Evolutionary conservation across 2,888 invertebrate genomes (phyloP).

Genomic region (Agrotis exclamationis): DNA sequence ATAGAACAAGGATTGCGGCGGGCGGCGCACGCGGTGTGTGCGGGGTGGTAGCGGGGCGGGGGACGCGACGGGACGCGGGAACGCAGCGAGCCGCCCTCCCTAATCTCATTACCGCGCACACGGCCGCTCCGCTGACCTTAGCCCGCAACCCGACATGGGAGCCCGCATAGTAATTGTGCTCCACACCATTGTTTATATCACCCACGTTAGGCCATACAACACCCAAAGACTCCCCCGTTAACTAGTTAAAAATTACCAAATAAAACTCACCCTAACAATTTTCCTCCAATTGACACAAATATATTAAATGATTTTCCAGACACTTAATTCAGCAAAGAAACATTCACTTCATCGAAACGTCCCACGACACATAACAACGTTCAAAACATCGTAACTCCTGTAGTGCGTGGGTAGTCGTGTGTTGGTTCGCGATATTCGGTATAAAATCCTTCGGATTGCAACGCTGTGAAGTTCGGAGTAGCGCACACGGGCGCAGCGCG

Average conservation of each 20-base stretch:
- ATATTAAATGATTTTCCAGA: conserved; percentile 48
- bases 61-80: conserved; percentile 65
- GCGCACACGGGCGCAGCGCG: conserved; percentile 83
- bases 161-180: conserved; percentile 67
- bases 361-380: conserved; percentile 73
- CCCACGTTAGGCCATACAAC: conserved; percentile 30
- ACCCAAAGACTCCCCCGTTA: conserved; percentile 10
- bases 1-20: conserved; percentile 69
- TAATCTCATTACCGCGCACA: conserved; percentile 82
- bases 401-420: conserved; percentile 67
- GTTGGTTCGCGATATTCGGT: conserved; percentile 71
- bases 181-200: conserved; percentile 59
- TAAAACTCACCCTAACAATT: conserved; percentile 60
- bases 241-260: conserved; percentile 34
- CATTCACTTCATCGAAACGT: conserved; percentile 73
- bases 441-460: conserved; percentile 72
- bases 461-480: conserved; percentile 69
- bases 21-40: conserved; percentile 61
- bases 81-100: conserved; percentile 73
- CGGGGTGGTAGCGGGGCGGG: conserved; percentile 40
- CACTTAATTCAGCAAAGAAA: conserved; percentile 70
- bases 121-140: conserved; percentile 78
- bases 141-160: conserved; percentile 75
- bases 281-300: conserved; percentile 54
- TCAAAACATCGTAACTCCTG: conserved; percentile 79